Conservation (phyloP, 1,140 invertebrate species). For the Ridgeia piscesae region DNA sequence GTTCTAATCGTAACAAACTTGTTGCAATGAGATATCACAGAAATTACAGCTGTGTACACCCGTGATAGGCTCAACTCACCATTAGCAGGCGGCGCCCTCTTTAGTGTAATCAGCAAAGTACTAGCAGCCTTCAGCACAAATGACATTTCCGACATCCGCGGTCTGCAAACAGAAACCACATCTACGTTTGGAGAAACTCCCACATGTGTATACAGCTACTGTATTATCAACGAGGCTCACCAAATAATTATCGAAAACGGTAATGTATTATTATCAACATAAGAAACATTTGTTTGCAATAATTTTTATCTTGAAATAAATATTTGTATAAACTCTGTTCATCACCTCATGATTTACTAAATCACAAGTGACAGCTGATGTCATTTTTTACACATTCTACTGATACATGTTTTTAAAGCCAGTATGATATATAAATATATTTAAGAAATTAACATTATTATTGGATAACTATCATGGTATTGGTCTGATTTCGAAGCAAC, state of each 20-base stretch:
- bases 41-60: too few species aligned
- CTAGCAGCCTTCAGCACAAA: conserved; percentile 95
- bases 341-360: background rate
- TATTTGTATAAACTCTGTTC: background rate
- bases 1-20: too few species aligned
- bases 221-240: background rate
- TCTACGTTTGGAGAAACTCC: conserved; percentile 12
- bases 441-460: too few species aligned
- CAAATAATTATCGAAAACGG: background rate
- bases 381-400: too few species aligned
- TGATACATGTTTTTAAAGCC: too few species aligned
- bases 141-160: conserved; percentile 90
- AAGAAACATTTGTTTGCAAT: background rate
- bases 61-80: conserved; percentile 58
- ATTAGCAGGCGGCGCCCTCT: conserved; percentile 86
- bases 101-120: conserved; percentile 86
- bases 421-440: too few species aligned
- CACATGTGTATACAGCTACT: background rate
- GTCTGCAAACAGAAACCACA: conserved; percentile 65
- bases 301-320: background rate
- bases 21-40: too few species aligned
- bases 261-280: background rate
- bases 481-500: too few species aligned
- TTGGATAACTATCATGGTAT: too few species aligned
- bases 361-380: too few species aligned